Base-by-base conservation (phyloP, 2,113 vertebrate species). In the Ceratotherium simum region DNA sequence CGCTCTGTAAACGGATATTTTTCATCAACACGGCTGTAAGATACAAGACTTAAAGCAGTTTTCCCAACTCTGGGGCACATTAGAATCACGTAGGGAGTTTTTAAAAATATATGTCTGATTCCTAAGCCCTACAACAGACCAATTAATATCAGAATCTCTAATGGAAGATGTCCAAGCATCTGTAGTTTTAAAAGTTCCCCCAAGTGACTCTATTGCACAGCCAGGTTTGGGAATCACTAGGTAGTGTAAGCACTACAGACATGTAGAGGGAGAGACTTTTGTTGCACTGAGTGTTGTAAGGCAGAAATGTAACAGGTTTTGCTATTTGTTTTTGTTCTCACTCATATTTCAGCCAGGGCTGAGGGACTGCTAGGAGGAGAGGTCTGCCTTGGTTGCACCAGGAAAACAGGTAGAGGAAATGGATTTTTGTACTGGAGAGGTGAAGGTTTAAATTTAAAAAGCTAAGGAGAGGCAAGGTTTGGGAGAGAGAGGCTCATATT, bases 371-470 rank as follows among this genome's bases (percentile, higher is more conserved):
- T 51, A 31, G n/a, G 27, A 90, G 27, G 20, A 83, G 29, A 79
- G 6, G 13, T 75, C 29, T 70, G 7, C 17, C 91, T 76, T 51
- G 33, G 17, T n/a, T 73, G 11, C 56, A 79, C n/a, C n/a, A 60
- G 27, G 23, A 51, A 95, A 94, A 80, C 11, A 27, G 9, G 5
- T 31, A 94, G 18, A 78, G 13, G 16, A 96, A 84, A 86, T 42
- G 58, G 16, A 58, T 67, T 81, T 96, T 76, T 86, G 33, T 69
- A 7, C 29, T 58, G 1, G 42, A 86, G n/a, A 78, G 6, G n/a
- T 33, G 42, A 90, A 90, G 5, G 54, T 67, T 96, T 91, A 76
- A 51, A 85, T 72, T 79, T 48, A 31, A 85, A 95, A 96, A 85
- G 33, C 12, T 21, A 36, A 96, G 64, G n/a, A 91, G 8, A 89